Conservation (phyloP, 2,888 invertebrate genomes). For the Drosophila melanosoma region DNA sequence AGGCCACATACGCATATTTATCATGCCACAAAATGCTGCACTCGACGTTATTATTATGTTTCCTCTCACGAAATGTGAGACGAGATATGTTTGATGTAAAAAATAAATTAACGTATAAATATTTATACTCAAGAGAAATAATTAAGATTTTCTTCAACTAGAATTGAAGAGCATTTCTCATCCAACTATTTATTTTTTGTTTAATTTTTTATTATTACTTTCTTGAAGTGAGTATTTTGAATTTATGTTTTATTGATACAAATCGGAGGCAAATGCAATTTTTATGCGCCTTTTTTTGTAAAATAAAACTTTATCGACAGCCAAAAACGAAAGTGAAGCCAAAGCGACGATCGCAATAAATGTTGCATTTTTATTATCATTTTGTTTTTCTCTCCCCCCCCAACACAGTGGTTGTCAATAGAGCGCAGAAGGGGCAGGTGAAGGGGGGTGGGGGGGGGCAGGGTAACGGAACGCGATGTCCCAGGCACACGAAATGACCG, state of each 20-base stretch:
- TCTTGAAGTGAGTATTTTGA: slow-evolving; percentile 48
- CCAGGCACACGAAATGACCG: slow-evolving; percentile 48
- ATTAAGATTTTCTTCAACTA: not conserved
- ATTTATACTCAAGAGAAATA: not conserved
- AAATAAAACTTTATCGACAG: slow-evolving; percentile 52
- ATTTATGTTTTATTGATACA: slow-evolving; percentile 67
- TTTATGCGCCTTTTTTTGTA: slow-evolving; percentile 52
- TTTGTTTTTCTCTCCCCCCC: slow-evolving; percentile 31
- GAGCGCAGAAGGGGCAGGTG: not conserved
- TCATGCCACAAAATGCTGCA: slow-evolving; percentile 3
- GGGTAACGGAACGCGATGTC: slow-evolving; percentile 43
- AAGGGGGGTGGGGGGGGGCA: slow-evolving; percentile 22
- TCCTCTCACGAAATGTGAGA: not conserved
- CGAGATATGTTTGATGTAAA: not conserved
- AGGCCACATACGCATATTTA: slow-evolving; percentile 16
- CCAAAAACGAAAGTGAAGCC: slow-evolving; percentile 58
- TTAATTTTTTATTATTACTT: slow-evolving; percentile 50
- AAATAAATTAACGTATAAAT: not conserved
- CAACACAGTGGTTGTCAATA: slow-evolving; percentile 46
- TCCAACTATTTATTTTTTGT: not conserved
- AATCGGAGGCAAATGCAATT: slow-evolving; percentile 69
- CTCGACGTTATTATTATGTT: not conserved
- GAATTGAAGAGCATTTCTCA: not conserved
- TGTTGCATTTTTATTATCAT: slow-evolving; percentile 78
- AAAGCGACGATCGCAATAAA: slow-evolving; percentile 60